Conservation (phyloP, 2,888 invertebrate genomes). For the Elmis aenea region DNA sequence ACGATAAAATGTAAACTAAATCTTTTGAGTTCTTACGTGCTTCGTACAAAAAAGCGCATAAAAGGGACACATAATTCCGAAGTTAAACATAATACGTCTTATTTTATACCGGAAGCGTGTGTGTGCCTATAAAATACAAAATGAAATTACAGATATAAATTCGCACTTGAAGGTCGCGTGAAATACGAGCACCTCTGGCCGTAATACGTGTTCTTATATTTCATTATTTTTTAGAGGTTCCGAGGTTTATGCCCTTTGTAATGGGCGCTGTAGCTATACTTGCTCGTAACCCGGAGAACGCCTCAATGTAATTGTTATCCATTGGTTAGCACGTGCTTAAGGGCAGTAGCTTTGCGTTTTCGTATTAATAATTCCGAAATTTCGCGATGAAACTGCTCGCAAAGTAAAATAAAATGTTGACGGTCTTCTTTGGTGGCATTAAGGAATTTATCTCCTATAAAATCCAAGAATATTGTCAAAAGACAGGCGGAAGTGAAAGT, state of each 20-base stretch:
- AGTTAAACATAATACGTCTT: conserved; percentile 10
- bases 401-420: no score
- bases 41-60: no score
- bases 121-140: conserved; percentile 18
- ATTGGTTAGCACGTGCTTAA: conserved; percentile 6
- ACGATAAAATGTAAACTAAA: no score
- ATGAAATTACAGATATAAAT: conserved; percentile 22
- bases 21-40: no score
- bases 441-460: no score
- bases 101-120: conserved; percentile 13
- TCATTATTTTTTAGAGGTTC: conserved; percentile 22
- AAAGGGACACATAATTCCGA: conserved; percentile 2
- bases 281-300: conserved; percentile 13
- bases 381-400: no score
- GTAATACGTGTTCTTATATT: conserved; percentile 19
- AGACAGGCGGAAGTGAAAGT: no score
- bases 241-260: conserved; percentile 18
- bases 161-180: conserved; percentile 17
- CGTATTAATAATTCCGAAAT: no score
- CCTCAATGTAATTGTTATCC: conserved; percentile 10
- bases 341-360: no score
- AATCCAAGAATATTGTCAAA: no score
- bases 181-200: conserved; percentile 14
- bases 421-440: no score
- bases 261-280: conserved; percentile 14